Percentiles rank a stretch among this genome's conserved stretches.
Evolutionary conservation across 2,113 vertebrate species (phyloP).

Genomic region (Nettapus auritus): DNA sequence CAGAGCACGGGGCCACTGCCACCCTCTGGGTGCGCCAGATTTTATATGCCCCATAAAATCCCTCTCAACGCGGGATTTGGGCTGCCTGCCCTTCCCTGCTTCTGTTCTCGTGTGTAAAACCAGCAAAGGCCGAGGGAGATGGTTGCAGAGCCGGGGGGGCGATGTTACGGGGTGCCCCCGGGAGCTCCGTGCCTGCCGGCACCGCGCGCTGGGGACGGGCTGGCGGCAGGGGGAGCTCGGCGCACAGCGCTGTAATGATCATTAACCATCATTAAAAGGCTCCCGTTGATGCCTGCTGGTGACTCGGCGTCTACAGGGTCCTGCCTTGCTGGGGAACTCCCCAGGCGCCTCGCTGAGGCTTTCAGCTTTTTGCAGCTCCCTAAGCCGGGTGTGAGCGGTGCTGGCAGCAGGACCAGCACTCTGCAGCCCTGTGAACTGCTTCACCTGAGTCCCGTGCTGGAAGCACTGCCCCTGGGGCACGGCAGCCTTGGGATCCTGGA

Average conservation of each 20-base stretch:
- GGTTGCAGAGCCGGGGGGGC: accelerated
- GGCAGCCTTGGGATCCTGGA: background rate
- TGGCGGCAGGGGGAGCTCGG: slow-evolving; percentile 41
- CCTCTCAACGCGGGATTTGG: background rate
- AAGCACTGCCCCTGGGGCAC: accelerated
- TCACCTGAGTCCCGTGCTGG: background rate
- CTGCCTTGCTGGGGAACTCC: background rate
- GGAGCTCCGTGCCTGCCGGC: accelerated
- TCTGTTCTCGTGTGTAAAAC: accelerated
- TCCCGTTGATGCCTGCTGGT: background rate
- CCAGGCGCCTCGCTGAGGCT: accelerated
- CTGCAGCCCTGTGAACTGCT: background rate
- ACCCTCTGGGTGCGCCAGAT: slow-evolving; percentile 80
- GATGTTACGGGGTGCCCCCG: too few relatives aligned
- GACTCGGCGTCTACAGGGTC: background rate
- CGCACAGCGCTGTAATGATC: accelerated
- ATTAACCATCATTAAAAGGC: background rate
- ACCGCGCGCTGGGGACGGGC: accelerated
- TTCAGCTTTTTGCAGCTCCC: background rate
- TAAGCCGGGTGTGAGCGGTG: too few relatives aligned
- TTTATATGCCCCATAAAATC: background rate
- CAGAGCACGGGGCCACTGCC: slow-evolving; percentile 77
- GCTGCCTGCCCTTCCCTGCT: background rate
- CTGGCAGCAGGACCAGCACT: too few relatives aligned
- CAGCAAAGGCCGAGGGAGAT: accelerated